Percentiles rank a stretch among this genome's conserved stretches.
phyloP scores from a whole-genome alignment of 2,888 invertebrate genomes.

The Chydorus sphaericus region DNA sequence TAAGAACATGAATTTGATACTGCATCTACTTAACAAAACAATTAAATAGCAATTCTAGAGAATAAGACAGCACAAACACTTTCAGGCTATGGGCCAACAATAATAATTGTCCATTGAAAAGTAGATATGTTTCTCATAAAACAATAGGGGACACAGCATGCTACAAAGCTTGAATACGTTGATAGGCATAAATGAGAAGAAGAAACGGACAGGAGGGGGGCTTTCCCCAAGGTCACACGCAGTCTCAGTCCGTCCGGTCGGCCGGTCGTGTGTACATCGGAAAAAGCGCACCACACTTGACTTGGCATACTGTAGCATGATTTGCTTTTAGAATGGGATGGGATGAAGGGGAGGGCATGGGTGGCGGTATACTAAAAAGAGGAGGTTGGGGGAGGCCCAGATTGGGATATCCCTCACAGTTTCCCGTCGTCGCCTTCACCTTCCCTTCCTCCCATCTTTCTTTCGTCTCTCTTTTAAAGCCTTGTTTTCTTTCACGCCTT shows the following conservation, averaged over 20 bases:
- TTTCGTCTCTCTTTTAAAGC: background rate
- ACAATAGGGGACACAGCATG: too few relatives aligned
- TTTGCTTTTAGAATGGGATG: slow-evolving; percentile 7
- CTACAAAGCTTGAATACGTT: background rate
- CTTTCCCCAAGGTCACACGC: slow-evolving; percentile 13
- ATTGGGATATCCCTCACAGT: background rate
- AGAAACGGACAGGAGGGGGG: slow-evolving; percentile 2
- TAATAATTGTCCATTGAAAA: too few relatives aligned
- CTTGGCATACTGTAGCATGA: slow-evolving; percentile 1
- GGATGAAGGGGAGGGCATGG: background rate
- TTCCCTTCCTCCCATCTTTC: background rate
- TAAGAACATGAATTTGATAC: background rate
- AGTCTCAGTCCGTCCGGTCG: background rate
- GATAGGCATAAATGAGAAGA: slow-evolving; percentile 4
- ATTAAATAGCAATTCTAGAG: too few relatives aligned
- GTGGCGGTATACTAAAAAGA: too few relatives aligned
- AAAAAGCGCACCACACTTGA: slow-evolving; percentile 1
- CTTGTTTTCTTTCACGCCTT: background rate
- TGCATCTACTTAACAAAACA: background rate
- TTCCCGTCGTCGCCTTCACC: background rate
- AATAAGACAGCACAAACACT: too few relatives aligned
- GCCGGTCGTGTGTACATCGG: background rate
- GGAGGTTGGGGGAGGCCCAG: background rate
- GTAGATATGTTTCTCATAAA: too few relatives aligned
- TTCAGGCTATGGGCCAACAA: too few relatives aligned